Conservation (phyloP, 2,888 invertebrate genomes). For the Epistrophe grossulariae region DNA sequence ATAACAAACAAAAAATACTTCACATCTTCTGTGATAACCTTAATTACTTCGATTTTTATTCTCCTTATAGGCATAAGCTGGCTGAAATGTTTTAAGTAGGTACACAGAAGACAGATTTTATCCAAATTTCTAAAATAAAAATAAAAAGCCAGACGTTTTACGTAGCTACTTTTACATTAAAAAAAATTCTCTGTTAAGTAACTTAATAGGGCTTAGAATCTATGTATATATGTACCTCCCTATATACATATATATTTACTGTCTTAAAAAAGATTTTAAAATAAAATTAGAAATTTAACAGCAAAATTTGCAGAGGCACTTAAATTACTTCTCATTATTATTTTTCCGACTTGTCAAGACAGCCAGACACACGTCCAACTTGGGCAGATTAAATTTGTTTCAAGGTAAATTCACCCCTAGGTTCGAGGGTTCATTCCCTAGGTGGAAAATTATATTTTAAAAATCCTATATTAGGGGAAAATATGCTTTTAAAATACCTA, state of each 20-base stretch:
- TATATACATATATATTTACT: not conserved
- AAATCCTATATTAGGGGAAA: not conserved
- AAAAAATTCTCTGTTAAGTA: too few relatives aligned
- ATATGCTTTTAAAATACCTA: conserved; percentile 11
- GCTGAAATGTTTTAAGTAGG: not conserved
- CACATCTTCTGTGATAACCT: not conserved
- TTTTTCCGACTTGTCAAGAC: conserved; percentile 8
- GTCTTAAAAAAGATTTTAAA: not conserved
- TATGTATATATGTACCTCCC: not conserved
- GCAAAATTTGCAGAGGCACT: conserved; percentile 14
- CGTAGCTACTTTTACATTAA: too few relatives aligned
- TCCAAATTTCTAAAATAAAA: not conserved
- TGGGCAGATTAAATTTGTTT: conserved; percentile 7
- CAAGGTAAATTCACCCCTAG: not conserved
- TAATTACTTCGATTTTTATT: not conserved
- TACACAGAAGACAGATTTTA: not conserved
- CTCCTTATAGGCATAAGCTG: not conserved
- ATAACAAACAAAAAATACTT: not conserved
- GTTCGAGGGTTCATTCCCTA: not conserved
- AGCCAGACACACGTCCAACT: not conserved
- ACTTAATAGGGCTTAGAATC: not conserved
- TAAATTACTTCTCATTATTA: conserved; percentile 24
- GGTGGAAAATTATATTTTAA: not conserved
- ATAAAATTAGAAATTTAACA: not conserved
- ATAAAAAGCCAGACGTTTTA: too few relatives aligned